phyloP scores from a whole-genome alignment of 2,797 vertebrate species.

The Chromis chromis region DNA sequence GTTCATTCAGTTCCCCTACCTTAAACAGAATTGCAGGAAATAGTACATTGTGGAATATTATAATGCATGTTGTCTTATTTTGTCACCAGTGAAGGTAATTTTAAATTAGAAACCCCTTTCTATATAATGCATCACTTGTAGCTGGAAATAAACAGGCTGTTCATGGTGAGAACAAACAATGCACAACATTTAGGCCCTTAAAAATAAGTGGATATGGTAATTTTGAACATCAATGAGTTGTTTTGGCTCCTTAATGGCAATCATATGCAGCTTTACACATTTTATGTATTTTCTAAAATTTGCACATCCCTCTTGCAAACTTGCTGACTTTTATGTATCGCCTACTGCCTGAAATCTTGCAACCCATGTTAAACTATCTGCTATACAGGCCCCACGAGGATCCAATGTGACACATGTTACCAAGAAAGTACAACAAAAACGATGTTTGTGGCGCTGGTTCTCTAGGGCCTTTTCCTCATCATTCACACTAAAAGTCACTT shows the following conservation, averaged over 20 bases:
- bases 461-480: constrained; percentile 44
- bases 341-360: constrained; percentile 28
- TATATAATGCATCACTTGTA: neutral
- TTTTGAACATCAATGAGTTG: neutral
- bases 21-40: neutral
- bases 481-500: constrained; percentile 43
- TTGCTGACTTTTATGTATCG: constrained; percentile 28
- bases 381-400: constrained; percentile 15
- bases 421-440: constrained; percentile 46
- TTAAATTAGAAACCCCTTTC: neutral
- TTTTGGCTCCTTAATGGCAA: neutral
- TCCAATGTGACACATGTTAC: constrained; percentile 36
- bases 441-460: constrained; percentile 39
- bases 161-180: too few species aligned
- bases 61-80: neutral
- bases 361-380: constrained; percentile 21
- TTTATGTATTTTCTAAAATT: neutral
- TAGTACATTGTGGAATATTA: neutral
- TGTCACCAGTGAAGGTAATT: neutral
- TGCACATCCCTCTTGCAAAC: constrained; percentile 14
- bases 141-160: neutral
- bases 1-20: neutral
- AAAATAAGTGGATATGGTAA: neutral
- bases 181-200: neutral
- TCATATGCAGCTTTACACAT: constrained; percentile 22